phyloP scores from a whole-genome alignment of 2,797 vertebrate species.

The Sebastes vulpes region DNA sequence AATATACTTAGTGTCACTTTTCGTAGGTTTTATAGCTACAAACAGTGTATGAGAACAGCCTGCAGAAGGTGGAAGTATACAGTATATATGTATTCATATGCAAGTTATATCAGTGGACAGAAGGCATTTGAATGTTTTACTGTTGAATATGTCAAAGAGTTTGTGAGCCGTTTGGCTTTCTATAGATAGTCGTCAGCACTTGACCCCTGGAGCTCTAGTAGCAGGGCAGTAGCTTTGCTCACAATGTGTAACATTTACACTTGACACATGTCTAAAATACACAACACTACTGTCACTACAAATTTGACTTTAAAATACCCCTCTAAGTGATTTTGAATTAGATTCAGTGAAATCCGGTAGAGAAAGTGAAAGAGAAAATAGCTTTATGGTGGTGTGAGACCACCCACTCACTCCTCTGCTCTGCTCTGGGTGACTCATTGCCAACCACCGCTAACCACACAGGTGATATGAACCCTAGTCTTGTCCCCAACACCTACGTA shows the following conservation, averaged over 20 bases:
- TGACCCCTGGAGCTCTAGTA: background rate
- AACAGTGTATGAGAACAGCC: background rate
- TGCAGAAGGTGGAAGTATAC: background rate
- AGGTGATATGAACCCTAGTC: conserved; percentile 49
- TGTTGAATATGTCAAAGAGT: background rate
- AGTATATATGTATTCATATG: background rate
- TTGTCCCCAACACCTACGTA: background rate
- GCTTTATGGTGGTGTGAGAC: conserved; percentile 13
- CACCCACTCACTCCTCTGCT: conserved; percentile 67
- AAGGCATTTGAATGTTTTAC: background rate
- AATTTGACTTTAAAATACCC: background rate
- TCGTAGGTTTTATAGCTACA: too few relatives aligned
- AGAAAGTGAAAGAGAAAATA: conserved; percentile 71
- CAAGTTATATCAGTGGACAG: background rate
- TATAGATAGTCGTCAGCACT: background rate
- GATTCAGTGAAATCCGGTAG: conserved; percentile 8
- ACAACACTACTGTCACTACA: background rate
- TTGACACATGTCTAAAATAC: background rate
- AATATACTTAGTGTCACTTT: background rate
- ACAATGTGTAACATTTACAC: background rate
- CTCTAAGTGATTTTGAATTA: conserved; percentile 4
- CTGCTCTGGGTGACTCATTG: conserved; percentile 54
- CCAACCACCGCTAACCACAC: conserved; percentile 47
- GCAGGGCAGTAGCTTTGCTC: background rate
- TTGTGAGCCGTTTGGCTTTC: background rate